Evolutionary conservation across 2,888 invertebrate genomes (phyloP).

Genomic region (Azorinus chamasolen): DNA sequence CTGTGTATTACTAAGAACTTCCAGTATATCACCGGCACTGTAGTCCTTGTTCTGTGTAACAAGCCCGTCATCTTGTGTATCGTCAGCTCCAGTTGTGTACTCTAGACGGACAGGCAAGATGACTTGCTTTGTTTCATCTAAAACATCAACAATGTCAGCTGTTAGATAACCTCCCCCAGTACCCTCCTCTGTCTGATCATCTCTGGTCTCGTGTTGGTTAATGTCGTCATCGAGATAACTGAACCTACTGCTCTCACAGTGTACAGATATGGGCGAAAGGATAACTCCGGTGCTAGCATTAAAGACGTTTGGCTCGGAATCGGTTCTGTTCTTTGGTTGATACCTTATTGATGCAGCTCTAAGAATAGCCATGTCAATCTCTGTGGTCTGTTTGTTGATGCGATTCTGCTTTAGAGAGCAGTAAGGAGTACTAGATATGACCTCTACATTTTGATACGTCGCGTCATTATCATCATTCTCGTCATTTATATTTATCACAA

Average conservation of each 20-base stretch:
- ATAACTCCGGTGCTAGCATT: conserved; percentile 26
- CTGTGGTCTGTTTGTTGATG: background rate
- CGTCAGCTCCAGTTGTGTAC: background rate
- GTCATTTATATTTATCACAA: conserved; percentile 16
- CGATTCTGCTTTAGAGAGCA: conserved; percentile 7
- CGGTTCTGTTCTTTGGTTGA: too few species aligned
- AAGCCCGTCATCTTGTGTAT: background rate
- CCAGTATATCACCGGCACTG: conserved; percentile 39
- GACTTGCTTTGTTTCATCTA: conserved; percentile 9
- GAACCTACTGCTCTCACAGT: too few species aligned
- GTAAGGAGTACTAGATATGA: conserved; percentile 14
- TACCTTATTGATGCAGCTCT: too few species aligned
- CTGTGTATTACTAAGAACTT: conserved; percentile 27
- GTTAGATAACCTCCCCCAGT: conserved; percentile 15
- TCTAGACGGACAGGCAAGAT: background rate
- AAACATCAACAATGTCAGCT: conserved; percentile 31
- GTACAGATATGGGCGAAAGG: conserved; percentile 17
- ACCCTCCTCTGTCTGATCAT: too few species aligned
- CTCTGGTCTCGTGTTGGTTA: too few species aligned
- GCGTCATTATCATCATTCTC: background rate
- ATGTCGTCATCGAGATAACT: too few species aligned
- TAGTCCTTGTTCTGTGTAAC: conserved; percentile 37
- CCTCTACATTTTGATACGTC: conserved; percentile 4
- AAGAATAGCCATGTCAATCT: background rate
- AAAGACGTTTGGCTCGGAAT: conserved; percentile 13